Percentiles rank a stretch among this genome's conserved stretches.
Conservation (phyloP, 2,888 invertebrate species). For the Abscondita cerata region DNA sequence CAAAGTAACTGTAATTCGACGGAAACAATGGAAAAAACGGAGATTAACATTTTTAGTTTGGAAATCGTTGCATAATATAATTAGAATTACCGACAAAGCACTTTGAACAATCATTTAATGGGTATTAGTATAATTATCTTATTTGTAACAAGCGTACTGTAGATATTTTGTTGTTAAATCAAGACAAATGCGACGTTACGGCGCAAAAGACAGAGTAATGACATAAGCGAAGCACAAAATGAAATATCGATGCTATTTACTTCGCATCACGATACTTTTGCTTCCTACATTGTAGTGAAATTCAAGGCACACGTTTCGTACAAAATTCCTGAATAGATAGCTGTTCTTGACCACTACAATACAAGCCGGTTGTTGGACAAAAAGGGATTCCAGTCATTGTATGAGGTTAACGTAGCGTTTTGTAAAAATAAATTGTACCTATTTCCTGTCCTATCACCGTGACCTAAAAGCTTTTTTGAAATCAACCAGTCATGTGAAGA, state of each 20-base stretch:
- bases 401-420: constrained; percentile 40
- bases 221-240: constrained; percentile 10
- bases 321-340: constrained; percentile 27
- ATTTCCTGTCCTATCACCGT: constrained; percentile 34
- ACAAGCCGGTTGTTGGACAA: constrained; percentile 24
- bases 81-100: too few species aligned
- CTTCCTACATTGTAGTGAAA: constrained; percentile 15
- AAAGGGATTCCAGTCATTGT: constrained; percentile 36
- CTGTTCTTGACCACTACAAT: constrained; percentile 28
- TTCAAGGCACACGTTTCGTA: constrained; percentile 20
- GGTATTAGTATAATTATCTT: too few species aligned
- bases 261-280: constrained; percentile 17
- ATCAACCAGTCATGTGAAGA: constrained; percentile 7
- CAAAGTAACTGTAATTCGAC: too few species aligned
- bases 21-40: too few species aligned
- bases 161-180: too few species aligned
- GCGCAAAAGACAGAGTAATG: constrained; percentile 7
- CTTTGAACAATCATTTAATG: too few species aligned
- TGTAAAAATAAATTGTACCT: constrained; percentile 42
- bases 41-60: too few species aligned
- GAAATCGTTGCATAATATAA: too few species aligned
- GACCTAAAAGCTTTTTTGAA: constrained; percentile 6
- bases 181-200: neutral
- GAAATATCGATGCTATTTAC: constrained; percentile 13
- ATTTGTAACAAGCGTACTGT: too few species aligned